Base-by-base conservation (phyloP, 2,888 invertebrate genomes). In the Leptinotarsa juncta region DNA sequence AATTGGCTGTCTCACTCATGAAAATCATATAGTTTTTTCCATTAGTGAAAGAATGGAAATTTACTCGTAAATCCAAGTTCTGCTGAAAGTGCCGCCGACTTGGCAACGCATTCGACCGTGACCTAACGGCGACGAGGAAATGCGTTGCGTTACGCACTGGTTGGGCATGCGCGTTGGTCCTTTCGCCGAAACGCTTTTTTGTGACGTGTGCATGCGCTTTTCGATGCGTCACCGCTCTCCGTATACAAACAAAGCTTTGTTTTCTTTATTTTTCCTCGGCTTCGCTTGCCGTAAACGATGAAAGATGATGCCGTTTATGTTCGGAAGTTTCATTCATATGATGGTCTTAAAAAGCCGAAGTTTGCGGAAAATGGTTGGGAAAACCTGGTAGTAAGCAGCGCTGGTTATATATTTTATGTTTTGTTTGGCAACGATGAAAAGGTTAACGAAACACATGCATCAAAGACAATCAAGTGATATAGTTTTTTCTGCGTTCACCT, bases 41-140 rank as follows among this genome's bases (percentile, higher is more conserved):
- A 42, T 42, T 42, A 42, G 3, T 42, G 42, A 42, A 42, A 42
- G 10, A 42, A 10, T 42, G 42, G 2, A 10, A 42, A 10, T 42
- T 51, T 5, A 4, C 57, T 42, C n/a, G 3, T 32, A 62, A n/a
- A n/a, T 62, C 5, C 1, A 7, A 42, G n/a, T n/a, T 32, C 42
- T 42, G 32, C 62, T 7, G 42, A 62, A 20, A 62, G 42, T 62
- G 62, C 62, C 42, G 32, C 7, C 42, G 65, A 65, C 55, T 65
- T 76, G 78, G 78, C 78, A 78, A 78, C 76, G 60, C 65, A 14
- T 67, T 79, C 82, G 85, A 84, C 85, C 85, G 84, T 85, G 85
- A 85, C 85, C 85, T 81, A 79, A 79, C 81, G 80, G 78, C 79
- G 84, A 86, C 84, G 84, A 86, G 87, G 87, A 87, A 87, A 87